Evolutionary conservation across 2,888 invertebrate species (phyloP).

Genomic region (Drosophila borborema): DNA sequence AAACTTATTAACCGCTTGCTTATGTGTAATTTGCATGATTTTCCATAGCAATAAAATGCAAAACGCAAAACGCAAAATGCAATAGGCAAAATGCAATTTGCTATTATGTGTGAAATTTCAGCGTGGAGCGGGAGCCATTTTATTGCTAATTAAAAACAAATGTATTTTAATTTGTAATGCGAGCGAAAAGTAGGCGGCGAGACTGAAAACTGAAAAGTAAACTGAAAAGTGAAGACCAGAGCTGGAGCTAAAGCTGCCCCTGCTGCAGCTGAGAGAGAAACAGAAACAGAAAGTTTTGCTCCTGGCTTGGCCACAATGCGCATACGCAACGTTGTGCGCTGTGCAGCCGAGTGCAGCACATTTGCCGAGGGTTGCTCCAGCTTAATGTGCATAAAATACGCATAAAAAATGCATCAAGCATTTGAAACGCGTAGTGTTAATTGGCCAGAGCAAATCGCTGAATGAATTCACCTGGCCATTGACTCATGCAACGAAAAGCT

Average conservation of each 20-base stretch:
- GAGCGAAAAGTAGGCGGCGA: conserved; percentile 57
- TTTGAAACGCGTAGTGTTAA: conserved; percentile 44
- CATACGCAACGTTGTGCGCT: conserved; percentile 48
- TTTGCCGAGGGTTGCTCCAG: conserved; percentile 40
- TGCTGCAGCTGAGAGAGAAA: conserved; percentile 25
- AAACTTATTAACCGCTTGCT: conserved; percentile 49
- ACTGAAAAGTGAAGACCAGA: conserved; percentile 10
- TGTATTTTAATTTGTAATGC: conserved; percentile 57
- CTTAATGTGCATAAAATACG: conserved; percentile 45
- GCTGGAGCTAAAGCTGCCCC: not conserved
- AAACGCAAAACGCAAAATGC: conserved; percentile 32
- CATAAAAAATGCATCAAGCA: conserved; percentile 45
- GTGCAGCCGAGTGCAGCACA: conserved; percentile 62
- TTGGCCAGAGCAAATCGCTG: conserved; percentile 10
- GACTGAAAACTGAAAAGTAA: conserved; percentile 13
- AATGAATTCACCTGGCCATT: conserved; percentile 46
- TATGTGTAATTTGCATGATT: conserved; percentile 62
- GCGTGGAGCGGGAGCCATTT: not conserved
- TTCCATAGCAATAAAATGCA: conserved; percentile 62
- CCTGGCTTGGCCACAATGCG: conserved; percentile 28
- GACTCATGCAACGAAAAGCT: conserved; percentile 46
- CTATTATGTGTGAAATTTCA: conserved; percentile 64
- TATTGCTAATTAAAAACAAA: conserved; percentile 42
- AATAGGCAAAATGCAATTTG: conserved; percentile 34
- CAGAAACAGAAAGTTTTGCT: conserved; percentile 52